phyloP scores from a whole-genome alignment of 2,113 vertebrate genomes.

The Oreochromis tanganicae region DNA sequence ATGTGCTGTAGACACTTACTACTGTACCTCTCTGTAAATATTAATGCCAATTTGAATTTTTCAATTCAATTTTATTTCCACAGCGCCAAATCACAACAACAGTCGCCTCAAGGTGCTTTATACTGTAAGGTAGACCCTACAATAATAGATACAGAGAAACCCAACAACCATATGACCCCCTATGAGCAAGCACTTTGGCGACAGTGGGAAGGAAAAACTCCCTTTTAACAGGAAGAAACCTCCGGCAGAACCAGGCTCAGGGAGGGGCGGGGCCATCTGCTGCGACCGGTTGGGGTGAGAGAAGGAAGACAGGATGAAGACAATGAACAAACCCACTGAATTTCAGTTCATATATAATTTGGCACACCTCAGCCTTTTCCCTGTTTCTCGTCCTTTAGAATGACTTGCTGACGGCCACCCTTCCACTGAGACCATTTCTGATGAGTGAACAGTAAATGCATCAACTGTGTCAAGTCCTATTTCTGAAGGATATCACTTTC shows the following conservation, averaged over 20 bases:
- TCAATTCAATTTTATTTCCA: no score
- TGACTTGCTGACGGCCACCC: background rate
- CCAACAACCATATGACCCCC: background rate
- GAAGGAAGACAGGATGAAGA: no score
- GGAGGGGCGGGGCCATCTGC: background rate
- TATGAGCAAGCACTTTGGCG: accelerated
- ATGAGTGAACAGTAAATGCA: no score
- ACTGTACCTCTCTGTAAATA: no score
- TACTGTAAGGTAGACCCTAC: accelerated
- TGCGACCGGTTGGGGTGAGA: no score
- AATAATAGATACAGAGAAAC: background rate
- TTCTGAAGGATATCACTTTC: background rate
- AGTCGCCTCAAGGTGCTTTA: accelerated
- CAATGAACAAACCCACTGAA: no score
- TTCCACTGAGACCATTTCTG: background rate
- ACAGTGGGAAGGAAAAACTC: background rate
- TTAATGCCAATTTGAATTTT: no score
- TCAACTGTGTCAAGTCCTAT: background rate
- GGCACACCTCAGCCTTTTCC: no score
- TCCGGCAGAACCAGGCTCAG: background rate
- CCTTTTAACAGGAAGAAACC: background rate
- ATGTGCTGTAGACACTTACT: no score
- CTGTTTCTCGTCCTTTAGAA: no score
- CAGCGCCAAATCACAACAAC: background rate
- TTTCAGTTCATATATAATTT: no score